Conservation (phyloP, 2,113 vertebrate species). For the Coracopsis vasa region DNA sequence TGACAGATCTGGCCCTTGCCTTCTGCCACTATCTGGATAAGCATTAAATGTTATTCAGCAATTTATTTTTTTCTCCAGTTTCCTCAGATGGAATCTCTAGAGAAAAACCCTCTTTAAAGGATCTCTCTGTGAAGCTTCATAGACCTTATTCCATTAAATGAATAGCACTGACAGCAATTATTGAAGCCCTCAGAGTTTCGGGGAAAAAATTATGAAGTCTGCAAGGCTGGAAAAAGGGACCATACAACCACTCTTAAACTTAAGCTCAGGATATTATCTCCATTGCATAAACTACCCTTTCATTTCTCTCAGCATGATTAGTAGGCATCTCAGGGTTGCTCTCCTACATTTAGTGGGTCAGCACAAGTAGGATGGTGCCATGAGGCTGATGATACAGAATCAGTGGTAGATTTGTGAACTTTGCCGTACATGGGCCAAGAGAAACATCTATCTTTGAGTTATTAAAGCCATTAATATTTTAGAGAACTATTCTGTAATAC, state of each 20-base stretch:
- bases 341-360: neutral
- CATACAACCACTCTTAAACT: neutral
- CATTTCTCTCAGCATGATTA: neutral
- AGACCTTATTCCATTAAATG: neutral
- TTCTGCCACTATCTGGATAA: constrained; percentile 9
- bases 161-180: neutral
- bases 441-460: neutral
- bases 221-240: neutral
- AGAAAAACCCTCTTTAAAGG: neutral
- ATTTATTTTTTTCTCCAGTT: neutral
- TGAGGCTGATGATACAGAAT: neutral
- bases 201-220: neutral
- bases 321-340: neutral
- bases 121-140: neutral
- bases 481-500: neutral
- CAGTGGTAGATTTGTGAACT: neutral
- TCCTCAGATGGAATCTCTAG: neutral
- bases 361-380: neutral
- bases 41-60: neutral
- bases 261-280: neutral
- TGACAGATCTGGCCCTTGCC: neutral
- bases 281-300: neutral
- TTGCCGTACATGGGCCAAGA: neutral
- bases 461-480: constrained; percentile 42
- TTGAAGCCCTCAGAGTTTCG: neutral